Percentiles rank a stretch among this genome's conserved stretches.
These are phyloP conservation scores for Plebejus melissa DNA, from an alignment of 2,888 invertebrate genomes.

Conservation along the genomic window DNA sequence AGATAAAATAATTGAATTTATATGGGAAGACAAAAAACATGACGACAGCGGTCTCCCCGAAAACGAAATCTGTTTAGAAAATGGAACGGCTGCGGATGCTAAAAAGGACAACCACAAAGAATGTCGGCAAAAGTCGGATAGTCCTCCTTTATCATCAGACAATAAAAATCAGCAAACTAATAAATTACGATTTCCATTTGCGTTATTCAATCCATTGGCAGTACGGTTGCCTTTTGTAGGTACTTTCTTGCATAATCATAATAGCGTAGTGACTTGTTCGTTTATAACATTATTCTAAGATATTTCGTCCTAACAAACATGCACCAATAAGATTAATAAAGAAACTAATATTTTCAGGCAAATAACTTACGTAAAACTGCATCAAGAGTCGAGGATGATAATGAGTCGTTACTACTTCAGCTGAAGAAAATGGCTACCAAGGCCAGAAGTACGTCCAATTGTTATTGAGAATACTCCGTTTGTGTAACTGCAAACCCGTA, in stretches of 20 bases:
- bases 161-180: conserved; percentile 45
- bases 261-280: conserved; percentile 43
- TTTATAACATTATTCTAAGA: conserved; percentile 41
- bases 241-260: conserved; percentile 48
- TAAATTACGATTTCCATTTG: conserved; percentile 59
- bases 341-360: conserved; percentile 83
- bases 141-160: conserved; percentile 68
- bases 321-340: conserved; percentile 46
- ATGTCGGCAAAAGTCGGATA: conserved; percentile 63
- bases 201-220: conserved; percentile 71
- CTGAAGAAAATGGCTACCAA: conserved; percentile 96
- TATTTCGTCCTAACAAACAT: conserved; percentile 38
- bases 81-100: conserved; percentile 34
- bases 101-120: conserved; percentile 32
- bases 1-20: no score
- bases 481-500: conserved; percentile 47
- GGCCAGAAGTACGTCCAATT: conserved; percentile 85
- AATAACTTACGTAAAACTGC: conserved; percentile 93
- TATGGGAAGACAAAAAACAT: conserved; percentile 43
- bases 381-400: conserved; percentile 96
- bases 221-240: conserved; percentile 73
- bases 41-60: conserved; percentile 44
- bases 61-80: conserved; percentile 36
- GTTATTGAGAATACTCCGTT: conserved; percentile 61
- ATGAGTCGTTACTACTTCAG: conserved; percentile 96